Conservation (phyloP, 2,113 vertebrate genomes). For the Chlorodrepanis virens region DNA sequence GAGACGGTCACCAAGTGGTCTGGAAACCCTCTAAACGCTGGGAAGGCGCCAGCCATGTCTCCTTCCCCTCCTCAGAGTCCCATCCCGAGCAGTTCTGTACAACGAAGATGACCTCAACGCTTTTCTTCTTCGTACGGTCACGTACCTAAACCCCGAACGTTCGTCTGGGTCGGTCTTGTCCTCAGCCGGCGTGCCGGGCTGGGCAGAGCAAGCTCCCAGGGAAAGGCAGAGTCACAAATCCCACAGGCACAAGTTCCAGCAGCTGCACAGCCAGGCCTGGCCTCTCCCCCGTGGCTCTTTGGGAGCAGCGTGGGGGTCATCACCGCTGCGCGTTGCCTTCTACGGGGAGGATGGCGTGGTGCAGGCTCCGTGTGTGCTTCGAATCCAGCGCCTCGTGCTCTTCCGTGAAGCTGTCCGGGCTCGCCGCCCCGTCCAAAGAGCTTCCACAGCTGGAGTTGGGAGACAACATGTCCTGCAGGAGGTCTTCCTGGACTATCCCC, state of each 20-base stretch:
- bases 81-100: constrained; percentile 47
- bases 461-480: constrained; percentile 88
- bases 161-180: background rate
- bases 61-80: background rate
- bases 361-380: constrained; percentile 78
- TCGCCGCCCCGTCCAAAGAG: constrained; percentile 88
- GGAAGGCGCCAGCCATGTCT: background rate
- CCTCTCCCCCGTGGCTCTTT: background rate
- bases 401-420: constrained; percentile 91
- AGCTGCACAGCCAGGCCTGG: background rate
- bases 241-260: background rate
- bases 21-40: background rate
- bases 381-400: constrained; percentile 78
- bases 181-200: background rate
- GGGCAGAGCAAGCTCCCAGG: background rate
- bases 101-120: constrained; percentile 34
- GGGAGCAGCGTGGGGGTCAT: constrained; percentile 53
- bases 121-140: constrained; percentile 43
- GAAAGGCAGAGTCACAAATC: background rate
- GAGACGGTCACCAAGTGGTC: rapidly evolving
- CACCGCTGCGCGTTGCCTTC: constrained; percentile 85
- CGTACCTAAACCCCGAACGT: constrained; percentile 30
- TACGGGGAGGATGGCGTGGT: constrained; percentile 82
- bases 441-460: constrained; percentile 93
- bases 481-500: constrained; percentile 84